These are phyloP conservation scores for Notolepis coatsorum DNA, from an alignment of 2,797 vertebrate species.

Conservation along the genomic window DNA sequence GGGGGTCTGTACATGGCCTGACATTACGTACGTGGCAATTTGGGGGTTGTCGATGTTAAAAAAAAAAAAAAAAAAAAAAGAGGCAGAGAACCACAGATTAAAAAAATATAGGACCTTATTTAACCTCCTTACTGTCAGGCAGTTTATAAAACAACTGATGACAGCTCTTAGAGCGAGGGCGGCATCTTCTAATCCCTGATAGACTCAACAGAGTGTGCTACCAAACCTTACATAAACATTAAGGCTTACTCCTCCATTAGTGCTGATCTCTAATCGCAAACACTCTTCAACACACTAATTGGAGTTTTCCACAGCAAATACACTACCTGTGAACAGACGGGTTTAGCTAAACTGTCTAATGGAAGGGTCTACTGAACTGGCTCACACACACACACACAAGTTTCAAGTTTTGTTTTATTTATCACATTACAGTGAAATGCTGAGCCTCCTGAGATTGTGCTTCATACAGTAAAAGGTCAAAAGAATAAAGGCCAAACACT, in stretches of 20 bases:
- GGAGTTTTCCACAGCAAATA: slow-evolving; percentile 65
- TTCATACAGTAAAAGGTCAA: no score
- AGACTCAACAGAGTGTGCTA: slow-evolving; percentile 33
- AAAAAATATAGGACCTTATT: slow-evolving; percentile 12
- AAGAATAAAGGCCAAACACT: no score
- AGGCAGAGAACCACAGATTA: background rate
- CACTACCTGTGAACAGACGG: slow-evolving; percentile 74
- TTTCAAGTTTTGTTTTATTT: no score
- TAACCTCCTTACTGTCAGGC: slow-evolving; percentile 10
- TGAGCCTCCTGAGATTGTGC: no score
- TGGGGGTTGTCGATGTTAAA: no score
- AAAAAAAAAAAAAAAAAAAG: no score
- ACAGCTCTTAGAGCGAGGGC: slow-evolving; percentile 6
- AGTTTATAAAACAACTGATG: slow-evolving; percentile 5
- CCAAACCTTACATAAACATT: slow-evolving; percentile 76
- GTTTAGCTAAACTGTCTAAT: slow-evolving; percentile 60
- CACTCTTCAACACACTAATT: slow-evolving; percentile 66
- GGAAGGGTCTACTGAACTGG: slow-evolving; percentile 54
- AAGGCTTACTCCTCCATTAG: slow-evolving; percentile 61
- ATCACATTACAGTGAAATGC: no score
- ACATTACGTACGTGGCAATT: no score
- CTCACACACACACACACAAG: slow-evolving; percentile 40
- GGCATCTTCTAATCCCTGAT: slow-evolving; percentile 53
- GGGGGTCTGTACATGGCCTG: no score
- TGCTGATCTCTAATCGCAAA: slow-evolving; percentile 69